Conservation (phyloP, 2,113 vertebrate genomes). For the Ochotona curzoniae region DNA sequence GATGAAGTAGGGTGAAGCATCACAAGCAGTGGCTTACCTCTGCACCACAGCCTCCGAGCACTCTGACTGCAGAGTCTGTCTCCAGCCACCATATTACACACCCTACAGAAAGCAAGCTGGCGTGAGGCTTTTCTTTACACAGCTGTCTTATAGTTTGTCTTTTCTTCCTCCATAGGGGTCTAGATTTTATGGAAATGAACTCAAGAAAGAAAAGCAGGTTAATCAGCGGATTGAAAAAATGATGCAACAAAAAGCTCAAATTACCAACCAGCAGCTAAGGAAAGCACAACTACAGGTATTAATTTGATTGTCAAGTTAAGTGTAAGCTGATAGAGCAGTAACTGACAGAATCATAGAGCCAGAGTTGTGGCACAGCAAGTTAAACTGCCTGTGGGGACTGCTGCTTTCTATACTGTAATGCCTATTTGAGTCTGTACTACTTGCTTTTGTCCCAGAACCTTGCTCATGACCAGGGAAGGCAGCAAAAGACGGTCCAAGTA, state of each 20-base stretch:
- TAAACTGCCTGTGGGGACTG: no score
- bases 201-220: slow-evolving; percentile 96
- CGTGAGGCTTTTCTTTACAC: slow-evolving; percentile 1
- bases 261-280: slow-evolving; percentile 91
- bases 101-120: neutral
- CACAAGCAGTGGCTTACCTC: no score
- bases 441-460: no score
- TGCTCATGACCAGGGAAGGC: no score
- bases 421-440: no score
- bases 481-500: no score
- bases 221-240: slow-evolving; percentile 96
- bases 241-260: slow-evolving; percentile 91
- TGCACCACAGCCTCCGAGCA: neutral
- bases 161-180: slow-evolving; percentile 90
- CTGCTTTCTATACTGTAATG: no score
- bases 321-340: neutral
- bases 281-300: slow-evolving; percentile 93
- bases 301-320: neutral
- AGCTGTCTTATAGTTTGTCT: slow-evolving; percentile 22
- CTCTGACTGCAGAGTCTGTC: neutral
- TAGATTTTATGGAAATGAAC: slow-evolving; percentile 96
- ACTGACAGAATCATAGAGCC: slow-evolving; percentile 18
- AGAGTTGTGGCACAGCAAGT: neutral
- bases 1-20: neutral
- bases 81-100: neutral